Conservation (phyloP, 2,797 vertebrate species). For the Urocyon cinereoargenteus region DNA sequence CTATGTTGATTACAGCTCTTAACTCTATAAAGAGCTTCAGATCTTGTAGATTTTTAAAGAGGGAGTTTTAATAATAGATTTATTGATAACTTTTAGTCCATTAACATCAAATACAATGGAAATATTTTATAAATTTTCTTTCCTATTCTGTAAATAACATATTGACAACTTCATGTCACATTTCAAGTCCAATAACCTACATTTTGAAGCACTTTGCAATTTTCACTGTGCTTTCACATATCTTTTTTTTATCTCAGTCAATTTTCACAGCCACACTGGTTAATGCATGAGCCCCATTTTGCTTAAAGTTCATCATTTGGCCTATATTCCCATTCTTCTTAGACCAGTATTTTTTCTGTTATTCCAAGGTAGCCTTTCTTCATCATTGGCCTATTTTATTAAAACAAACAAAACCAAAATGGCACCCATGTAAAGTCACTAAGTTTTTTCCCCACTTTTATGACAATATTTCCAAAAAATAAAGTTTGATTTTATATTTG, state of each 20-base stretch:
- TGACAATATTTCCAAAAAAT: neutral
- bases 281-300: neutral
- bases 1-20: neutral
- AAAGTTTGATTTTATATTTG: slow-evolving; percentile 4
- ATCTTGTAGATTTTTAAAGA: neutral
- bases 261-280: neutral
- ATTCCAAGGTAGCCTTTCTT: neutral
- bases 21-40: neutral
- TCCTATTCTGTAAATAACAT: neutral
- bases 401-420: neutral
- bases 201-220: neutral
- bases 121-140: neutral
- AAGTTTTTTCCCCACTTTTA: neutral
- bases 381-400: neutral
- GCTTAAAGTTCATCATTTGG: neutral
- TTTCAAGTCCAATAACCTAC: neutral
- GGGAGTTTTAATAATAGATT: neutral
- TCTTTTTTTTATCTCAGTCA: neutral
- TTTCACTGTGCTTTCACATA: neutral
- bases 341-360: neutral
- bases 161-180: neutral
- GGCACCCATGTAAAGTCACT: neutral
- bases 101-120: neutral
- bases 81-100: neutral
- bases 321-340: neutral